Evolutionary conservation across 2,113 vertebrate genomes (phyloP), one percentile per base, ranked within the genome.

Genomic region (Microcebus tavaratra): DNA sequence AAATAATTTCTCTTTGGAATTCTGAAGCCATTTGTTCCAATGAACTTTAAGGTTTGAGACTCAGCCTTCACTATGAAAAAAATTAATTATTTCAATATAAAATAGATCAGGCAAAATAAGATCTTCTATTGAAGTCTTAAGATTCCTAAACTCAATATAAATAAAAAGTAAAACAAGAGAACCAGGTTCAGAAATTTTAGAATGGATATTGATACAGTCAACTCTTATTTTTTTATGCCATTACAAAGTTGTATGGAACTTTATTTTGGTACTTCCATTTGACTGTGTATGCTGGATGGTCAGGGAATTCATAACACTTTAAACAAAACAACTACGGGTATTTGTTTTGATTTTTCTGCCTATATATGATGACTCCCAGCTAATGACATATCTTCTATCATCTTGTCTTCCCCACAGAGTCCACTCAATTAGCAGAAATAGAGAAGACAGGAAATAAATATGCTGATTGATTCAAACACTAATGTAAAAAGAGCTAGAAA

Each of bases 1-100:
- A 96, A 96, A 82, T 89, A 76, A 96, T 88, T 92, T 91, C 39
- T 80, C 73, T 91, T 96, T 91, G 78, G 73, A 96, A 95, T 55
- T 95, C n/a, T 63, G 25, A 97, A 94, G 72, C 34, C 34, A 93
- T 89, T 96, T 96, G 45, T 88, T 97, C 76, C 76, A 95, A 96
- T 92, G 25, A 91, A 15, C 48, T 95, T 92, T 83, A 95, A 95
- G 21, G 18, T 83, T 73, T 80, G 82, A 73, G 83, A 93, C 15
- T 91, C 67, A 80, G 53, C 10, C 48, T 95, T 96, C 93, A 81
- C 20, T 82, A 86, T 86, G 27, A 93, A 93, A 97, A 97, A 4
- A 93, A 88, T 82, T 45, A 79, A 73, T 96, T 95, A 95, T 88
- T 92, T 96, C 94, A 93, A 94, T 89, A 80, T 73, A 93, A 92